Evolutionary conservation across 2,113 vertebrate genomes (phyloP).

Genomic region (Coturnix japonica): DNA sequence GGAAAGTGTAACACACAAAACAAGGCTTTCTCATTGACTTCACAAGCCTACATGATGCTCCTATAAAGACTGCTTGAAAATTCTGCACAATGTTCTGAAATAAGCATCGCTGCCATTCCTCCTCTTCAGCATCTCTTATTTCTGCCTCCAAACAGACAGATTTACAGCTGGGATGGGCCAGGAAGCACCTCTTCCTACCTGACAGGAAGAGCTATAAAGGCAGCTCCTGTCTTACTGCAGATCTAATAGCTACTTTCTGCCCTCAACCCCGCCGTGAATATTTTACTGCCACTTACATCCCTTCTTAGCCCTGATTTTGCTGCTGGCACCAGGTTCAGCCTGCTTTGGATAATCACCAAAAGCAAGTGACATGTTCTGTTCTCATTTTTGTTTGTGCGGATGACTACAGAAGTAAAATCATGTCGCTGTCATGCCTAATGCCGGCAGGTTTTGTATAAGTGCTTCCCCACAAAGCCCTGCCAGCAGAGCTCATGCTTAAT

Average conservation of each 20-base stretch:
- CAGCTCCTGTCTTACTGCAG: not conserved
- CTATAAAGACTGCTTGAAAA: not conserved
- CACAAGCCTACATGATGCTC: not conserved
- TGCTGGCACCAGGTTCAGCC: not conserved
- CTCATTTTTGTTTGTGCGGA: not conserved
- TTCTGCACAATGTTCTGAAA: rapidly evolving
- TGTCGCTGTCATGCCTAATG: not conserved
- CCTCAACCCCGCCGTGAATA: not conserved
- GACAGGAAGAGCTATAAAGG: not conserved
- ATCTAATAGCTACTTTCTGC: not conserved
- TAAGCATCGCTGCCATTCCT: not conserved
- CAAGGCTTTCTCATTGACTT: not conserved
- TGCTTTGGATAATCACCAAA: constrained; percentile 23
- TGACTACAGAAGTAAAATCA: not conserved
- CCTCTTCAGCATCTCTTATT: not conserved
- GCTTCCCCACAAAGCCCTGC: not conserved
- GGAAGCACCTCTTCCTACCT: not conserved
- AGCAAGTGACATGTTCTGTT: not conserved
- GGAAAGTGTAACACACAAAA: not conserved
- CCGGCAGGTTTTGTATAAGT: not conserved
- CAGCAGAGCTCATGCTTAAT: not conserved
- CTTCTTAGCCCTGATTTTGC: not conserved
- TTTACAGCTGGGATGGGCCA: not conserved
- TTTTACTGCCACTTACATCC: not conserved
- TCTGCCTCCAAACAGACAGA: not conserved